A percentile compares a stretch with the other conserved stretches of the same genome.
Conservation (phyloP, 2,888 invertebrate genomes). For the Crepidodera aurea region DNA sequence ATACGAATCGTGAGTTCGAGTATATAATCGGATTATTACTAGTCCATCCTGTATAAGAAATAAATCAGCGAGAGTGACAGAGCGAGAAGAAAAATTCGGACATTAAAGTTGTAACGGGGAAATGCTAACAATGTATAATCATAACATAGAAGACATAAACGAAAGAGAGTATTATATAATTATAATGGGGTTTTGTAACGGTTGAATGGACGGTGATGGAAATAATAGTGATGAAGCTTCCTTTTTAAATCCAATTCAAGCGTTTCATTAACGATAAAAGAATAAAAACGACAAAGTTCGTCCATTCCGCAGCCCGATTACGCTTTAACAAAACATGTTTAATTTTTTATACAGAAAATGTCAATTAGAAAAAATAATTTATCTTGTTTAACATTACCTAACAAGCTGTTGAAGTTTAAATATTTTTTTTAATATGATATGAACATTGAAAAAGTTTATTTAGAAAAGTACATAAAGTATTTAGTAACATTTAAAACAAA, state of each 20-base stretch:
- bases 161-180: constrained; percentile 25
- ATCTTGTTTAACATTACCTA: too few relatives aligned
- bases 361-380: too few relatives aligned
- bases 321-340: too few relatives aligned
- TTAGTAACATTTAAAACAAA: too few relatives aligned
- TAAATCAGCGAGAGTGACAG: not conserved
- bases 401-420: too few relatives aligned
- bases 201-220: constrained; percentile 30
- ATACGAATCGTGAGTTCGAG: too few relatives aligned
- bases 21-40: too few relatives aligned
- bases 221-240: constrained; percentile 27
- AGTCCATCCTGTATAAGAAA: not conserved
- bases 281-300: not conserved
- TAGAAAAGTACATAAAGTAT: too few relatives aligned
- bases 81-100: constrained; percentile 6
- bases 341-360: too few relatives aligned
- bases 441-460: too few relatives aligned
- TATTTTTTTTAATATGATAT: too few relatives aligned
- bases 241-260: constrained; percentile 29
- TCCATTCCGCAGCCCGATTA: too few relatives aligned
- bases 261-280: constrained; percentile 6
- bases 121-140: constrained; percentile 26
- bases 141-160: constrained; percentile 10
- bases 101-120: constrained; percentile 3
- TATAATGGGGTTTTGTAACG: constrained; percentile 24